Percentiles rank a stretch among this genome's conserved stretches.
Evolutionary conservation across 1,140 invertebrate genomes (phyloP).

Genomic region (Bombus soroeensis): DNA sequence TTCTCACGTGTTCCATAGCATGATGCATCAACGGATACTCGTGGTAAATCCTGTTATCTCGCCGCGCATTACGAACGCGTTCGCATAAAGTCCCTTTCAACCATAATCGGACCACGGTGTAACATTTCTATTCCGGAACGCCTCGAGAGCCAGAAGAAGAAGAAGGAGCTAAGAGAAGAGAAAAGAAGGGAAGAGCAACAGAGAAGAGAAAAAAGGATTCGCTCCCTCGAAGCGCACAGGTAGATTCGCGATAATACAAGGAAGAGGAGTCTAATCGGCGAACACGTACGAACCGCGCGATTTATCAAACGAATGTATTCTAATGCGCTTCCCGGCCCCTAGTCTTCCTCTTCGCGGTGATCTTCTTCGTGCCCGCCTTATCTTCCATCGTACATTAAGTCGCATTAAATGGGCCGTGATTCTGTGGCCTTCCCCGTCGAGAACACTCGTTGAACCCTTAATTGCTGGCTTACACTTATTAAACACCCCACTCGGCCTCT

Average conservation of each 20-base stretch:
- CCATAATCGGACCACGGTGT: slow-evolving; percentile 38
- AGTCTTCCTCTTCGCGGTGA: neutral
- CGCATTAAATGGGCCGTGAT: slow-evolving; percentile 29
- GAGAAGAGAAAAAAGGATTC: neutral
- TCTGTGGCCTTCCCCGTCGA: neutral
- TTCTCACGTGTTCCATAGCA: slow-evolving; percentile 35
- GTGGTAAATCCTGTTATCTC: slow-evolving; percentile 55
- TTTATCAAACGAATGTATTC: slow-evolving; percentile 52
- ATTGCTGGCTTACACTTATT: slow-evolving; percentile 26
- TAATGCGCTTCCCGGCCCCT: slow-evolving; percentile 9
- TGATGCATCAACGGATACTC: slow-evolving; percentile 51
- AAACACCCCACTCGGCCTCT: neutral
- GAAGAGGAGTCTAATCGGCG: slow-evolving; percentile 43
- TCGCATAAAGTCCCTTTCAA: slow-evolving; percentile 42
- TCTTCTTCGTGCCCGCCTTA: slow-evolving; percentile 11
- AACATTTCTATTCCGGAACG: slow-evolving; percentile 42
- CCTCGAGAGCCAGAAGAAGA: neutral
- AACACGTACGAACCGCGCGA: slow-evolving; percentile 12
- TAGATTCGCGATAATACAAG: slow-evolving; percentile 45
- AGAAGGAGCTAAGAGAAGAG: neutral
- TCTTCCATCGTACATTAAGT: slow-evolving; percentile 46
- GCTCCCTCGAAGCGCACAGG: slow-evolving; percentile 7
- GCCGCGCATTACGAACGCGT: slow-evolving; percentile 27
- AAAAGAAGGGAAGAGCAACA: neutral
- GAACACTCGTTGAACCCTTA: slow-evolving; percentile 28